These are phyloP conservation scores for Chionis minor DNA, from an alignment of 2,113 vertebrate species.

Conservation along the genomic window DNA sequence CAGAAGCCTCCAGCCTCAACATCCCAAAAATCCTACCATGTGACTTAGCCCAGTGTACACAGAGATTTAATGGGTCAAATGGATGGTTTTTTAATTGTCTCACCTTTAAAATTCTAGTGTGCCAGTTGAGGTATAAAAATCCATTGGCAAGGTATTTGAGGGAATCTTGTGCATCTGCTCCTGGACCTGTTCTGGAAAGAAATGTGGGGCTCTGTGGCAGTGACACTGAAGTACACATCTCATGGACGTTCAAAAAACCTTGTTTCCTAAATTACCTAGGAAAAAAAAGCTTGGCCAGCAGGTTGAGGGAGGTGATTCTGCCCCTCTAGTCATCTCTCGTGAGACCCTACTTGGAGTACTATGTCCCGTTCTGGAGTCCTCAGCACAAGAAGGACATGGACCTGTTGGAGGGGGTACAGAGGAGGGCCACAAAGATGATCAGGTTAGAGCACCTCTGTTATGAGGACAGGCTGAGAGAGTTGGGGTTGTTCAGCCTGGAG, in stretches of 20 bases:
- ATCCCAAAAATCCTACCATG: neutral
- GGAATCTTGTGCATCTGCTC: neutral
- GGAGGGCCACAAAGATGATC: too few relatives aligned
- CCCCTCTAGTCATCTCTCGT: too few relatives aligned
- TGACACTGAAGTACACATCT: neutral
- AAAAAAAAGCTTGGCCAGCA: too few relatives aligned
- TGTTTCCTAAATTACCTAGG: neutral
- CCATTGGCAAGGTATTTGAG: neutral
- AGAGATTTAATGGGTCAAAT: neutral
- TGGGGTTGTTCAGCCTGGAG: too few relatives aligned
- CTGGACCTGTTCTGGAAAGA: neutral
- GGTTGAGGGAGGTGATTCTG: too few relatives aligned
- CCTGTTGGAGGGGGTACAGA: too few relatives aligned
- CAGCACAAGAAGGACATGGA: too few relatives aligned
- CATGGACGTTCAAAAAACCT: neutral
- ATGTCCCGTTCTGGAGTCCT: too few relatives aligned
- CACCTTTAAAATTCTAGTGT: neutral
- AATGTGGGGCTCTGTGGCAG: accelerated
- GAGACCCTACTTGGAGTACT: too few relatives aligned
- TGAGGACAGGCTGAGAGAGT: too few relatives aligned
- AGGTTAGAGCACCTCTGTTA: too few relatives aligned
- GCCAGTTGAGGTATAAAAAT: neutral
- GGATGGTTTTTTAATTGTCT: neutral
- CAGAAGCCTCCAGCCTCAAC: neutral
- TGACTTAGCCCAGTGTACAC: neutral